Evolutionary conservation across 2,888 invertebrate genomes (phyloP), one percentile per base, ranked within the genome.

Genomic region (Hemaris fuciformis): DNA sequence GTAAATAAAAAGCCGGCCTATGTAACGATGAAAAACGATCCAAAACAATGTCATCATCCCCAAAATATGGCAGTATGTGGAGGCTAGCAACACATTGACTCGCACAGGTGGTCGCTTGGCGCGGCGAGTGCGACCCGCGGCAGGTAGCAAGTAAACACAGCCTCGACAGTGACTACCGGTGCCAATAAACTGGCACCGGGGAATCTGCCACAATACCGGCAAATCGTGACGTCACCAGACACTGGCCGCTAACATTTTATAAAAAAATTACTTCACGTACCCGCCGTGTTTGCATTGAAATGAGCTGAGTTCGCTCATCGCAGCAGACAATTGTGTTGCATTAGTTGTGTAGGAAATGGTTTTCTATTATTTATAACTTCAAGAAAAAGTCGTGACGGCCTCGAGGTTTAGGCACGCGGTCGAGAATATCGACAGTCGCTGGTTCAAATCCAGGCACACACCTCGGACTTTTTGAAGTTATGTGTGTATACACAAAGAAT

Each of bases 21-120:
- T n/a, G n/a, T n/a, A n/a, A n/a, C n/a, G n/a, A n/a, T n/a, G n/a
- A n/a, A n/a, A n/a, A n/a, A n/a, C n/a, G n/a, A n/a, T n/a, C n/a
- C n/a, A n/a, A 45, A 20, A 2, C 22, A 18, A 27, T 10, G 0
- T 0, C 18, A 18, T 31, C 18, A 0, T 31, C 31, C 27, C 18
- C n/a, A 31, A 10, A 53, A 31, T 31, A 1, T 3, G 4, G 31
- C 10, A 10, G 10, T 53, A 10, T 18, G 8, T 20, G 8, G 20
- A 10, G 27, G 8, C 27, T 75, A 62, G 77, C 70, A 73, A 72
- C 72, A 71, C 73, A 13, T n/a, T 61, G 46, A 67, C 75, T 86
- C 88, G 65, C 77, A 89, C 89, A 89, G 89, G 89, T 88, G 89
- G 89, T 87, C 83, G 82, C 66, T 53, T 63, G 71, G 38, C 25